Evolutionary conservation across 1,140 invertebrate species (phyloP).

Genomic region (Phocides pigmalion): DNA sequence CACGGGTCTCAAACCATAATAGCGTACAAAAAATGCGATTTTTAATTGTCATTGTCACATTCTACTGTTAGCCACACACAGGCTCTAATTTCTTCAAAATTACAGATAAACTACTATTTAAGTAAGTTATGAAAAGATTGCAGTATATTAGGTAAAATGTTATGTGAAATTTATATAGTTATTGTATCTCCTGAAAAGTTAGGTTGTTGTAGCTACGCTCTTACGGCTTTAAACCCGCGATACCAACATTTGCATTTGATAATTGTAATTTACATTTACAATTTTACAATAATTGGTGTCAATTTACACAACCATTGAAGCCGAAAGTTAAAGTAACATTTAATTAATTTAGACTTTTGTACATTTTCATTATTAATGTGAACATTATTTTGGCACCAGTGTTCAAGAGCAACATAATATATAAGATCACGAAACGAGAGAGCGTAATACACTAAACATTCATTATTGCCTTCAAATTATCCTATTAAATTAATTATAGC

Average conservation of each 20-base stretch:
- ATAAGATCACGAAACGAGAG: conserved; percentile 13
- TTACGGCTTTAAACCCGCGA: no score
- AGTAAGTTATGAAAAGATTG: no score
- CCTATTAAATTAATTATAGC: conserved; percentile 18
- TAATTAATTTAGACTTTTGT: conserved; percentile 8
- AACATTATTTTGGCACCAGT: conserved; percentile 43
- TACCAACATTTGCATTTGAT: neutral
- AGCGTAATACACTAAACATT: conserved; percentile 29
- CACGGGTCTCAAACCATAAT: no score
- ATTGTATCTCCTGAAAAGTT: no score
- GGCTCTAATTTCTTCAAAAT: no score
- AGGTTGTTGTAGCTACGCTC: no score
- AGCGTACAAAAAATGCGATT: no score
- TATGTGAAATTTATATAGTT: no score
- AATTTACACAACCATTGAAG: conserved; percentile 48
- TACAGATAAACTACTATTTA: no score
- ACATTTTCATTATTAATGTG: conserved; percentile 18
- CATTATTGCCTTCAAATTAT: conserved; percentile 37
- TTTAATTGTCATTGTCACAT: no score
- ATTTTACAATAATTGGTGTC: conserved; percentile 34
- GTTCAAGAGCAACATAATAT: conserved; percentile 13
- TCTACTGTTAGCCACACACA: no score
- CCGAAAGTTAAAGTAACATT: conserved; percentile 17
- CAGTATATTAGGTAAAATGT: no score
- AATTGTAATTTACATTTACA: conserved; percentile 28